These are phyloP conservation scores for Pherbina coryleti DNA, from an alignment of 2,888 invertebrate genomes.

Conservation along the genomic window DNA sequence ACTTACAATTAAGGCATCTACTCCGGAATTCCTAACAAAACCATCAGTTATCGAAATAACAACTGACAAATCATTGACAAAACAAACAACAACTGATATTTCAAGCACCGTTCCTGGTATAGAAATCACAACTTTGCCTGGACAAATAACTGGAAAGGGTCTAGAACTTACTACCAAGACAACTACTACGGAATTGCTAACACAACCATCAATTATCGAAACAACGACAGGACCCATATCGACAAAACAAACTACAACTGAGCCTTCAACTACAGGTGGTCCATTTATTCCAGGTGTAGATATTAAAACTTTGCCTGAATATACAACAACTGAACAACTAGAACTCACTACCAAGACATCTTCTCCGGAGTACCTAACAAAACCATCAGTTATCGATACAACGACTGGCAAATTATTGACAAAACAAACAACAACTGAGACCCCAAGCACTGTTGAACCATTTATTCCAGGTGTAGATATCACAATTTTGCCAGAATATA, in stretches of 20 bases:
- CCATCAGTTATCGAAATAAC: neutral
- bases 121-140: too few species aligned
- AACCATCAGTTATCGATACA: neutral
- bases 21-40: neutral
- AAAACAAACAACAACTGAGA: conserved; percentile 42
- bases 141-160: neutral
- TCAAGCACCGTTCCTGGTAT: too few species aligned
- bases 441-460: neutral
- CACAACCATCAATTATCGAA: neutral
- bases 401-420: conserved; percentile 4
- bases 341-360: neutral
- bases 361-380: neutral
- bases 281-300: neutral
- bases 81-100: neutral
- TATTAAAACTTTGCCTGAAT: neutral
- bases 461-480: conserved; percentile 12
- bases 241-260: neutral
- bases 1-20: too few species aligned
- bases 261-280: neutral
- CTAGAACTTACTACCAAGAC: neutral
- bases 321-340: neutral
- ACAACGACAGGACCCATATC: neutral
- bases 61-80: too few species aligned
- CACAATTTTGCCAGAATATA: neutral
- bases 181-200: neutral